Evolutionary conservation across 2,797 vertebrate species (phyloP).

Genomic region (Semaprochilodus insignis): DNA sequence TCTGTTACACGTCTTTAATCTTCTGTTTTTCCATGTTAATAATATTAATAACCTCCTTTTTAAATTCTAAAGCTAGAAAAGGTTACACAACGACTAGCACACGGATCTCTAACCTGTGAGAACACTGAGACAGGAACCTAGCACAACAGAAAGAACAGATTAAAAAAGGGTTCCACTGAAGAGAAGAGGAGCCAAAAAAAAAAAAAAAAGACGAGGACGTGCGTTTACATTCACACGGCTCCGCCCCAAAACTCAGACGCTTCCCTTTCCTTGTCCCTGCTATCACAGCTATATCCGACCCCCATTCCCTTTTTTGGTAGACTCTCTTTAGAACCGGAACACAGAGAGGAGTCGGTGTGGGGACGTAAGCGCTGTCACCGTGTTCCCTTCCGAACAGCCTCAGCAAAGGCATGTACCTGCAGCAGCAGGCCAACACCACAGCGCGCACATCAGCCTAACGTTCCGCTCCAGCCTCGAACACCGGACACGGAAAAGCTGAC

Average conservation of each 20-base stretch:
- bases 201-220: slow-evolving; percentile 62
- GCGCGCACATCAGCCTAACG: background rate
- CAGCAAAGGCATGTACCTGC: background rate
- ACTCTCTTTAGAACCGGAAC: slow-evolving; percentile 28
- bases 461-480: slow-evolving; percentile 13
- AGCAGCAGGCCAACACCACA: background rate
- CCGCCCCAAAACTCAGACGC: slow-evolving; percentile 44
- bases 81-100: slow-evolving; percentile 79
- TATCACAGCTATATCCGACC: slow-evolving; percentile 18
- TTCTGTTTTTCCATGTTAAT: slow-evolving; percentile 64
- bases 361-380: background rate
- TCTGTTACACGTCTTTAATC: slow-evolving; percentile 57
- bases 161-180: slow-evolving; percentile 48
- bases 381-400: background rate
- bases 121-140: slow-evolving; percentile 74
- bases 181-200: slow-evolving; percentile 62
- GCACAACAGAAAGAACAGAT: slow-evolving; percentile 72
- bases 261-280: slow-evolving; percentile 39
- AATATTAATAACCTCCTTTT: slow-evolving; percentile 74
- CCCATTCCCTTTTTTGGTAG: slow-evolving; percentile 61
- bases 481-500: background rate
- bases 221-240: slow-evolving; percentile 71
- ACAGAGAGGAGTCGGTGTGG: background rate
- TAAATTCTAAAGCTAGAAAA: slow-evolving; percentile 79
- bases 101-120: slow-evolving; percentile 75